Conservation (phyloP, 2,888 invertebrate genomes). For the Dynastes maya region DNA sequence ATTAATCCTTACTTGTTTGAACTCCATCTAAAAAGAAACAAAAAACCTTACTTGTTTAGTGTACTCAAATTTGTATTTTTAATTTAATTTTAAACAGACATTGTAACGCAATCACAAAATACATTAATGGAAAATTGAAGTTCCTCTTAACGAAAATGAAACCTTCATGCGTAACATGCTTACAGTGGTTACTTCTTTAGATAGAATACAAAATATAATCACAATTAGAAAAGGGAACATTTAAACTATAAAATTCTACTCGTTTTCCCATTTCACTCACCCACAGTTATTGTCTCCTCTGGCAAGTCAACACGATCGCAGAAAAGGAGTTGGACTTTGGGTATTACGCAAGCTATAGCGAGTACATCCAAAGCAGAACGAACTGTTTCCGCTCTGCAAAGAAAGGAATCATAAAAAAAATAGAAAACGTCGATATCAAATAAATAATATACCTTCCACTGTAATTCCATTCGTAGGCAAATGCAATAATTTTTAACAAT, state of each 20-base stretch:
- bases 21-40: constrained; percentile 43
- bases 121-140: neutral
- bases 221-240: neutral
- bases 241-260: neutral
- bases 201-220: neutral
- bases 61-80: constrained; percentile 22
- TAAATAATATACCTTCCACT: constrained; percentile 77
- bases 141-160: neutral
- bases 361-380: constrained; percentile 89
- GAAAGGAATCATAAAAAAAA: constrained; percentile 52
- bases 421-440: constrained; percentile 54
- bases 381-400: constrained; percentile 83
- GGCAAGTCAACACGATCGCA: constrained; percentile 85
- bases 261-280: constrained; percentile 54
- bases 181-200: neutral
- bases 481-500: constrained; percentile 88
- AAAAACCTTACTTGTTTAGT: constrained; percentile 41
- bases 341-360: constrained; percentile 91
- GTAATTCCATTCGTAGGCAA: constrained; percentile 94
- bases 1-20: constrained; percentile 45
- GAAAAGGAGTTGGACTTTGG: constrained; percentile 81
- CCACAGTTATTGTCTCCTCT: constrained; percentile 84
- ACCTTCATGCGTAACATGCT: neutral
- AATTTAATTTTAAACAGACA: neutral
- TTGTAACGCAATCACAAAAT: neutral